Evolutionary conservation across 2,888 invertebrate genomes (phyloP).

Genomic region (Cacoxenus indagator): DNA sequence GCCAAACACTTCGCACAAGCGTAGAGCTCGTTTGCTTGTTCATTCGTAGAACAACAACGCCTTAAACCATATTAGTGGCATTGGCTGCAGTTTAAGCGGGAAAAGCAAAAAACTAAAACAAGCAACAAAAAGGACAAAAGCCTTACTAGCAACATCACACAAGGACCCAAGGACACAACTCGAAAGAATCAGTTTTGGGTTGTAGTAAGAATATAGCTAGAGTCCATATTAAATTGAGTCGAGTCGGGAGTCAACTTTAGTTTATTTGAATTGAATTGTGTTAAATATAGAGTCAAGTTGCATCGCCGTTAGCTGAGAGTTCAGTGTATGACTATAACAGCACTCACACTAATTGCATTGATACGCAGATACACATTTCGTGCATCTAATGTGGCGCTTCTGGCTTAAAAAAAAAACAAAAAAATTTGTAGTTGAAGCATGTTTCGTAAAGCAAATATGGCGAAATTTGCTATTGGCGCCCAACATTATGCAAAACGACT

Average conservation of each 20-base stretch:
- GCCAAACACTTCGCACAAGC: not conserved
- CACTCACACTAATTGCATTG: slow-evolving; percentile 15
- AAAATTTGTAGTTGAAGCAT: not conserved
- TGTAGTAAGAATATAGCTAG: not conserved
- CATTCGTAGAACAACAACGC: slow-evolving; percentile 56
- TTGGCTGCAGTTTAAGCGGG: slow-evolving; percentile 61
- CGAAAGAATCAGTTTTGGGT: too few species aligned
- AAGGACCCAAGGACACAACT: too few species aligned
- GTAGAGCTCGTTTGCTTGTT: not conserved
- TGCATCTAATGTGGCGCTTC: not conserved
- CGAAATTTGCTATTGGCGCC: not conserved
- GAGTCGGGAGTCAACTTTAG: not conserved
- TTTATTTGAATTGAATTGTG: not conserved
- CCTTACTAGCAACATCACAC: too few species aligned
- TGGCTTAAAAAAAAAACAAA: too few species aligned
- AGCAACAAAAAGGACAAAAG: slow-evolving; percentile 5
- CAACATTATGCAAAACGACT: not conserved
- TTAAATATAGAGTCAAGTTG: not conserved
- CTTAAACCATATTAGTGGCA: slow-evolving; percentile 71
- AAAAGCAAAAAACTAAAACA: slow-evolving; percentile 62
- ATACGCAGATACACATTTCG: not conserved
- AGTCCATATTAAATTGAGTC: not conserved
- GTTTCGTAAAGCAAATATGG: not conserved
- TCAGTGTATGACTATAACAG: not conserved
- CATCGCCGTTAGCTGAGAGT: not conserved